Evolutionary conservation across 2,113 vertebrate genomes (phyloP).

Genomic region (Takifugu bimaculatus): DNA sequence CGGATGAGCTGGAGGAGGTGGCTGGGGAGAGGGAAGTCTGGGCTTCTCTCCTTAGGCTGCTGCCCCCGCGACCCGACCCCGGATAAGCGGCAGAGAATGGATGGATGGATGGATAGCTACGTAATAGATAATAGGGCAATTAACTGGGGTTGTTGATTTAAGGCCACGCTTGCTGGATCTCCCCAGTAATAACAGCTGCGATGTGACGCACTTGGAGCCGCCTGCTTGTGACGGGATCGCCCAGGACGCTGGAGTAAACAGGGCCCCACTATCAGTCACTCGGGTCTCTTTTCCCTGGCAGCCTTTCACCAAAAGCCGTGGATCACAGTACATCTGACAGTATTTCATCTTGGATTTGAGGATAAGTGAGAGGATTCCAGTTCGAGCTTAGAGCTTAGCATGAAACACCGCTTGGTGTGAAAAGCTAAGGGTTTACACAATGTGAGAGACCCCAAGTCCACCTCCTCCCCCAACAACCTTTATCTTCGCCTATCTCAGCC

Average conservation of each 20-base stretch:
- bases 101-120: too few relatives aligned
- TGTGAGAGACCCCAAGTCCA: constrained; percentile 24
- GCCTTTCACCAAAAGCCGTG: constrained; percentile 45
- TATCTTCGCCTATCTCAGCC: constrained; percentile 11
- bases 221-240: not conserved
- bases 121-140: too few relatives aligned
- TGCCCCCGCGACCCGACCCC: too few relatives aligned
- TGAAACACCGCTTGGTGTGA: constrained; percentile 54
- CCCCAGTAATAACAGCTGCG: not conserved
- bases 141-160: too few relatives aligned
- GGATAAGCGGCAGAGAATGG: too few relatives aligned
- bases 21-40: too few relatives aligned
- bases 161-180: too few relatives aligned
- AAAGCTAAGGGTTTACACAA: constrained; percentile 63
- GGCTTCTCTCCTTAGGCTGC: too few relatives aligned
- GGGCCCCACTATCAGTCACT: constrained; percentile 42
- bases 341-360: constrained; percentile 77
- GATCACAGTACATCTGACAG: constrained; percentile 76
- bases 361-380: constrained; percentile 75
- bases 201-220: not conserved
- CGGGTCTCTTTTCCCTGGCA: constrained; percentile 42
- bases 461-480: constrained; percentile 13
- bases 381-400: constrained; percentile 72
- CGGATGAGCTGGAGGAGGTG: too few relatives aligned
- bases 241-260: not conserved